phyloP scores from a whole-genome alignment of 2,888 invertebrate species.

The Megaustenia siamemsis region DNA sequence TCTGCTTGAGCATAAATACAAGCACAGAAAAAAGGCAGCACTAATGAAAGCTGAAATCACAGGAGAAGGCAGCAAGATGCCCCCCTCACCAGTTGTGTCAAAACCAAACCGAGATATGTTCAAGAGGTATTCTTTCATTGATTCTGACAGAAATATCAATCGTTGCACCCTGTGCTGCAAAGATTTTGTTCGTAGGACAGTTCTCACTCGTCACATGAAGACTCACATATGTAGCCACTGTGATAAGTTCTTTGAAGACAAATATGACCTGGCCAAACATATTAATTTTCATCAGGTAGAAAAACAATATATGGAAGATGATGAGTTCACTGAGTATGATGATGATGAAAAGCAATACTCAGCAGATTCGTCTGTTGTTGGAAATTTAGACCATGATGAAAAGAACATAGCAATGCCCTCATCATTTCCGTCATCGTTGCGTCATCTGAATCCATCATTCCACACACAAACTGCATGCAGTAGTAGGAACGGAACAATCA shows the following conservation, averaged over 20 bases:
- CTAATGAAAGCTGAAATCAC: slow-evolving; percentile 43
- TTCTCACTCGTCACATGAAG: slow-evolving; percentile 50
- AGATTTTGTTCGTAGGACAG: slow-evolving; percentile 52
- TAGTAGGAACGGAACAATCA: slow-evolving; percentile 18
- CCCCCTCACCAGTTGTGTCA: slow-evolving; percentile 31
- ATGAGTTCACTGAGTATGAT: slow-evolving; percentile 28
- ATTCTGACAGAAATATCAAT: slow-evolving; percentile 30
- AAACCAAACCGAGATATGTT: slow-evolving; percentile 48
- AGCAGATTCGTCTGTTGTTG: background rate
- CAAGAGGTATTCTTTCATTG: slow-evolving; percentile 48
- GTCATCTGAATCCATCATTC: slow-evolving; percentile 8
- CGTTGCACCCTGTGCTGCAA: slow-evolving; percentile 46
- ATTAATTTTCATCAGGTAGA: slow-evolving; percentile 2
- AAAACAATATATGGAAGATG: background rate
- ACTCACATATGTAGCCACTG: slow-evolving; percentile 51
- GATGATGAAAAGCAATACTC: slow-evolving; percentile 32
- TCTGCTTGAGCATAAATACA: slow-evolving; percentile 50
- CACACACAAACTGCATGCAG: slow-evolving; percentile 16
- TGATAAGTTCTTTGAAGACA: slow-evolving; percentile 51
- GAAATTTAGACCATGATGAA: background rate
- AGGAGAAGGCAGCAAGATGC: slow-evolving; percentile 33
- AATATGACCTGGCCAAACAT: slow-evolving; percentile 47
- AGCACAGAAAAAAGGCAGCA: slow-evolving; percentile 44
- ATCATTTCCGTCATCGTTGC: background rate
- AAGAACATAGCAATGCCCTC: slow-evolving; percentile 25